Conservation (phyloP, 2,888 invertebrate species). For the Epirrita christyi region DNA sequence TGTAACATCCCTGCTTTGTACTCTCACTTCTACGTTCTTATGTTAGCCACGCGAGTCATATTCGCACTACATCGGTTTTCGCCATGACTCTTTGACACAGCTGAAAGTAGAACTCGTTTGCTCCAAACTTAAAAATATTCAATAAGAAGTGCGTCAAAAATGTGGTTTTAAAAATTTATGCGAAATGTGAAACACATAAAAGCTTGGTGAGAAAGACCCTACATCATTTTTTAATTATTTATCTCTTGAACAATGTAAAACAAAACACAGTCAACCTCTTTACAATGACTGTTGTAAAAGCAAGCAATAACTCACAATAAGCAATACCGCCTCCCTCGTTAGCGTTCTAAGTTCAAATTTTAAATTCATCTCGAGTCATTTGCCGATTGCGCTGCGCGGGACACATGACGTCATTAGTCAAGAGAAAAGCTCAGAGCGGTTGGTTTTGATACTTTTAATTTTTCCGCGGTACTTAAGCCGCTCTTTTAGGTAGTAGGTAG, state of each 20-base stretch:
- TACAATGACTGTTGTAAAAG: slow-evolving; percentile 44
- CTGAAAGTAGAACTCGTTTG: neutral
- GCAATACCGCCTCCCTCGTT: slow-evolving; percentile 74
- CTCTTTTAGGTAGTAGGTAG: no score
- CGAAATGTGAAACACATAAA: no score
- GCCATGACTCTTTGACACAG: no score
- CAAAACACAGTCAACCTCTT: slow-evolving; percentile 19
- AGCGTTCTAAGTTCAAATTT: slow-evolving; percentile 77
- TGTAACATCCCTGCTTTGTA: no score
- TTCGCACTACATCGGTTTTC: no score
- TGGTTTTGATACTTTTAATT: slow-evolving; percentile 51
- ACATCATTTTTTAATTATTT: no score
- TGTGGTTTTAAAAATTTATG: neutral
- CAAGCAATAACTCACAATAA: slow-evolving; percentile 66
- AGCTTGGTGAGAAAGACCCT: no score
- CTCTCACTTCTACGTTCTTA: no score
- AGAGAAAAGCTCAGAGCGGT: slow-evolving; percentile 35
- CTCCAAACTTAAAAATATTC: no score
- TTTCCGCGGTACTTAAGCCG: no score
- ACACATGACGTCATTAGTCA: slow-evolving; percentile 84
- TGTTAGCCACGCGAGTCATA: no score
- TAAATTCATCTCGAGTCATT: slow-evolving; percentile 84
- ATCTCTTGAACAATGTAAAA: neutral
- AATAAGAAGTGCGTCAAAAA: no score
- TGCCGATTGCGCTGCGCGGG: slow-evolving; percentile 78